Evolutionary conservation across 53 echinoderm and acorn worm species (phyloP), one percentile per base, ranked within the genome.

Genomic region (Crossaster papposus): DNA sequence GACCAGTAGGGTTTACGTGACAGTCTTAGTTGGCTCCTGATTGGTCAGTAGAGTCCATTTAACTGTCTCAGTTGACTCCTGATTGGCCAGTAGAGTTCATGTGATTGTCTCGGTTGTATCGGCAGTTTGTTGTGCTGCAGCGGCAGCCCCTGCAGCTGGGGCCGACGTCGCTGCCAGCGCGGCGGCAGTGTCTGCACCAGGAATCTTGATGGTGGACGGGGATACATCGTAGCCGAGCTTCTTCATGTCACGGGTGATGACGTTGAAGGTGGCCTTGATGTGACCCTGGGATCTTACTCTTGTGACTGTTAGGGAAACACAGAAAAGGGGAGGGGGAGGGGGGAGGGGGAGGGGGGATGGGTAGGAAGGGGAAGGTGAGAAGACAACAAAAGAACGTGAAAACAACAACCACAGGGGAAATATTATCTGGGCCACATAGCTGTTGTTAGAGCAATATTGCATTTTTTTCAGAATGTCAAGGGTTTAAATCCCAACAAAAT

Each of bases 181-280:
- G 9, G 92, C 82, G 11, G 92, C 90, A 35, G 93, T 90, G 32
- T 93, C 91, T 29, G 96, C 89, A 52, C 86, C 91, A 5, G 96
- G 91, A 6, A 80, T 86, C 44, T 83, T 89, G 65, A 94, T 65
- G 53, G 91, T 65, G 12, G 91, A 92, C 13, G 98, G 93, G 5
- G 54, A 82, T 30, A 93, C 94, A 70, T 96, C 96, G 22, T 96
- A 98, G 7, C 98, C 98, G 22, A 98, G 90, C 77, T 98, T 98
- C 91, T 98, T 98, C 98, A 98, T 98, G 88, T 98, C 98, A 14
- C 94, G 91, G 35, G 93, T 93, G 91, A 98, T 94, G 62, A 96
- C 90, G 87, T 94, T 98, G 83, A 98, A 93, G 30, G 91, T 90
- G 73, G 94, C 94, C 54, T 92, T 93, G 79, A 98, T 84, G 75